Evolutionary conservation across 2,888 invertebrate genomes (phyloP).

Genomic region (Leptinotarsa juncta): DNA sequence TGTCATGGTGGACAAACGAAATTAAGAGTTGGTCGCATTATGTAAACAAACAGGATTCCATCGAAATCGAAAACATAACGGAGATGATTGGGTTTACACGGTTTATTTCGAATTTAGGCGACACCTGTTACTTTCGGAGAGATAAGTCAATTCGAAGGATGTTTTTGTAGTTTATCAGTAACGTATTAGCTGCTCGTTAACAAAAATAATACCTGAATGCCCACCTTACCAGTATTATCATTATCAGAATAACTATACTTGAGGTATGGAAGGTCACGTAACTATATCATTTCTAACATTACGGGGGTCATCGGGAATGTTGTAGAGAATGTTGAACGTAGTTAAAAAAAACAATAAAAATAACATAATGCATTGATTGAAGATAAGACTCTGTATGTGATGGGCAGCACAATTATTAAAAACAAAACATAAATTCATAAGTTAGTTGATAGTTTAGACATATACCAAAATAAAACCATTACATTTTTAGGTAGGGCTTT

Average conservation of each 20-base stretch:
- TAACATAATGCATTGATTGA: too few species aligned
- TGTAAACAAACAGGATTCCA: constrained; percentile 53
- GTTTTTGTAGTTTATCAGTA: neutral
- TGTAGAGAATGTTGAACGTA: too few species aligned
- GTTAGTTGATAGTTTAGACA: too few species aligned
- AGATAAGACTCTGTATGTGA: too few species aligned
- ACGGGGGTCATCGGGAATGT: neutral
- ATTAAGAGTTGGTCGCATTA: constrained; percentile 45
- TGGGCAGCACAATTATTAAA: too few species aligned
- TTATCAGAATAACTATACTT: constrained; percentile 39
- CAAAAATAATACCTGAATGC: constrained; percentile 19
- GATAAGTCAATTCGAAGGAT: neutral
- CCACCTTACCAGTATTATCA: constrained; percentile 31
- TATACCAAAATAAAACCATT: too few species aligned
- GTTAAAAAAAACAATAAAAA: too few species aligned
- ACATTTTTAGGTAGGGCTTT: too few species aligned
- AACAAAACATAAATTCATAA: too few species aligned
- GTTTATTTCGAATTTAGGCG: constrained; percentile 7
- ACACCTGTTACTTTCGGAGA: neutral
- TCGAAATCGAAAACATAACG: constrained; percentile 55
- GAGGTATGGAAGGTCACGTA: constrained; percentile 40
- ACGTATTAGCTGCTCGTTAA: constrained; percentile 14
- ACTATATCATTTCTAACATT: constrained; percentile 27
- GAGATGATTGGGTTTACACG: neutral
- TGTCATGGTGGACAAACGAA: constrained; percentile 33